Base-by-base conservation (phyloP, 2,797 vertebrate species). In the Sebastes itinus region DNA sequence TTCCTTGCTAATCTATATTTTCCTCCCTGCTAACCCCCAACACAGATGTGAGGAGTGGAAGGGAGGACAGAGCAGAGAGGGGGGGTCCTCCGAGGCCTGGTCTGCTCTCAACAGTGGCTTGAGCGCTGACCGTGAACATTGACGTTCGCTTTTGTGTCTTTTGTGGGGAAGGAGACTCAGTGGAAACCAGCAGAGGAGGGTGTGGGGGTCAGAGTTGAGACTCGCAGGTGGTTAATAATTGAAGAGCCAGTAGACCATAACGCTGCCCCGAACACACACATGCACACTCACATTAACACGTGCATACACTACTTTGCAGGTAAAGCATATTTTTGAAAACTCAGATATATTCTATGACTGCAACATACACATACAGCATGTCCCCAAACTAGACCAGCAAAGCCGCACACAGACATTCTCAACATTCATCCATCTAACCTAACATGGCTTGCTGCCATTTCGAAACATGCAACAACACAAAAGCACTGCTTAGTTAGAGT, bases 1-100 rank as follows among this genome's bases (percentile, higher is more conserved):
- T 91, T 86, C 61, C 84, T 78, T 72, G 76, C 81, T 88, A 88
- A 89, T 91, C 84, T 90, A 87, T 80, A 87, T 82, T 88, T 87
- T 83, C 86, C 78, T 89, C 83, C 67, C 78, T 82, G 76, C 71
- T 82, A 77, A 88, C 83, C 88, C 82, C 75, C 84, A 88, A 87
- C 86, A 90, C 86, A 90, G 87, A 87, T 91, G 87, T 82, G 83
- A 87, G 77, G 76, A 84, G 67, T 30, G 73, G 78, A 73, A 64
- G 78, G 56, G 75, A 75, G 78, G 33, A 55, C 63, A 78, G 65
- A 78, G 22, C 25, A 52, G 55, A 52, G 55, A 23, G 38, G 18
- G 20, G 22, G 8, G 59, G 66, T 72, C 69, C 52, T 83, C 25
- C 32, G 6, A 76, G 62, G 75, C 67, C 72, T 72, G 78, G 28